A percentile compares a stretch with the other conserved stretches of the same genome.
Conservation (phyloP, 2,797 vertebrate genomes). For the Anas flavirostris region DNA sequence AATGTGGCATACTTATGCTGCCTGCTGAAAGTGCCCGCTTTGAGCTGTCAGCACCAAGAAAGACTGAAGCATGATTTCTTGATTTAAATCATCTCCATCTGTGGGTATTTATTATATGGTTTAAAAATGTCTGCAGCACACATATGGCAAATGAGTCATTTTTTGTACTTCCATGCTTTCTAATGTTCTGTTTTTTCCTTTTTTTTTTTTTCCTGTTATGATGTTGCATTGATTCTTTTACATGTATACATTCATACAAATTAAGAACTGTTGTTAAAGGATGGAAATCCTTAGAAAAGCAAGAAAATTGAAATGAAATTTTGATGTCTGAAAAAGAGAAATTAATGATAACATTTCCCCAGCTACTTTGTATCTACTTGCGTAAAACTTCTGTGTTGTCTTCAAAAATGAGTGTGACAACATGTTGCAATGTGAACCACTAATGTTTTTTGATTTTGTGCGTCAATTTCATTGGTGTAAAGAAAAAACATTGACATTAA, state of each 20-base stretch:
- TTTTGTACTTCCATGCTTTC: background rate
- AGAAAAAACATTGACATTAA: background rate
- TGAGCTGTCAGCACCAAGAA: background rate
- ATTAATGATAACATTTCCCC: background rate
- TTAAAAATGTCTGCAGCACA: background rate
- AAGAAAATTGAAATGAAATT: background rate
- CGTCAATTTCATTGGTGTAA: background rate
- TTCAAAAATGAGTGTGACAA: background rate
- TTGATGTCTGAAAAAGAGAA: background rate
- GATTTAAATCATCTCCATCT: background rate
- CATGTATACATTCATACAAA: background rate
- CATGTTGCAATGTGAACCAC: background rate
- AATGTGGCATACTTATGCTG: background rate
- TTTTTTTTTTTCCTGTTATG: background rate
- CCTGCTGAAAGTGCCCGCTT: background rate
- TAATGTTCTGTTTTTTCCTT: accelerated
- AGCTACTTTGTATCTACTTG: background rate
- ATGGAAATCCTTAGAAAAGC: background rate
- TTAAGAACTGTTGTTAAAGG: background rate
- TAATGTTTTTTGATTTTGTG: background rate
- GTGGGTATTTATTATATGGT: background rate
- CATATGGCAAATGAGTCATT: background rate
- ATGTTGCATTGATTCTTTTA: background rate
- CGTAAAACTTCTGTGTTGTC: background rate
- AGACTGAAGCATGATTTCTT: background rate